phyloP scores from a whole-genome alignment of 37 sponge, comb jelly and placozoan species.

The Oopsacas minuta region DNA sequence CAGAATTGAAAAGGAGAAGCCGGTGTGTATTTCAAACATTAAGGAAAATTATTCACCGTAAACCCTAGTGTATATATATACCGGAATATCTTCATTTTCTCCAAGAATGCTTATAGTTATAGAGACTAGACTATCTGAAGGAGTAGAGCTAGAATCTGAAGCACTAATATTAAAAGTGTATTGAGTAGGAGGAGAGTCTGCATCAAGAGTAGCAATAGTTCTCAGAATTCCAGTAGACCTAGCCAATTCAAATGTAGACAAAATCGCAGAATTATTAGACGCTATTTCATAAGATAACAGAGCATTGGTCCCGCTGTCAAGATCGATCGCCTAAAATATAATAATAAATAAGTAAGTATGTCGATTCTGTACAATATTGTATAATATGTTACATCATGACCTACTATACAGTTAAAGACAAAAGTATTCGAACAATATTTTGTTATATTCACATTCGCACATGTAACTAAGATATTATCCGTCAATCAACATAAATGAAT shows the following conservation, averaged over 20 bases:
- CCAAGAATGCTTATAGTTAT: neutral
- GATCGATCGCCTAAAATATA: neutral
- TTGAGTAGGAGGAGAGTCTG: constrained; percentile 2
- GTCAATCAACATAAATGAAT: too few species aligned
- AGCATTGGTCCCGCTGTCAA: neutral
- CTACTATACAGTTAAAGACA: too few species aligned
- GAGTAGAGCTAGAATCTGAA: neutral
- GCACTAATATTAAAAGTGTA: constrained; percentile 5
- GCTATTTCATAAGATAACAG: neutral
- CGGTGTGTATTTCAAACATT: too few species aligned
- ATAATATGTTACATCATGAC: neutral
- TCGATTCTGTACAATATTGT: too few species aligned
- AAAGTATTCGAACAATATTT: too few species aligned
- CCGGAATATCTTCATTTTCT: constrained; percentile 14
- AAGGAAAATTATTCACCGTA: neutral
- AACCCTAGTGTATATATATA: neutral
- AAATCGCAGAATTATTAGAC: neutral
- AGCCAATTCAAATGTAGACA: neutral
- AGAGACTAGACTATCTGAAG: neutral
- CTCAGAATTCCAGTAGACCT: neutral
- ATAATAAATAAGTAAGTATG: too few species aligned
- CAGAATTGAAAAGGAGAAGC: too few species aligned
- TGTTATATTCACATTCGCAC: too few species aligned
- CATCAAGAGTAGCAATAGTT: neutral
- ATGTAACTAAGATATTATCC: too few species aligned